Evolutionary conservation across 2,888 invertebrate species (phyloP), one percentile per base, ranked within the genome.

Genomic region (Sinohyriopsis cumingii): DNA sequence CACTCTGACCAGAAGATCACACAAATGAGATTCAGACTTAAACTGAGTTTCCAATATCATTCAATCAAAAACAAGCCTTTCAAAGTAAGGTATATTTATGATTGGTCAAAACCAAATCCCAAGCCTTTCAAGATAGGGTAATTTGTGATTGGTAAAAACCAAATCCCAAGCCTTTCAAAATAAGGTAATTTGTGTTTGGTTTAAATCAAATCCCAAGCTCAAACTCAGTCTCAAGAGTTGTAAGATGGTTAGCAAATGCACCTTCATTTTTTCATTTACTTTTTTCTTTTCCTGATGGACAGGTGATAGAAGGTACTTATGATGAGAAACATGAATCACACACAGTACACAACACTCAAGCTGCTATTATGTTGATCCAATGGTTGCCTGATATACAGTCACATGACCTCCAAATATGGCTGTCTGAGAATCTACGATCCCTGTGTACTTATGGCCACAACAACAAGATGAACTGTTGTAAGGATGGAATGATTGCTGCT

Each of bases 401-500:
- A 76, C 83, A 82, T 79, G 88, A 89, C 69, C 82, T 88, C 20
- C 88, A 89, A 73, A 79, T 92, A 61, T 92, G 92, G 88, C 89
- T 92, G 6, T 88, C 91, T 24, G 91, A 85, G 65, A 76, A 75
- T 57, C 74, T 88, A 70, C 72, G 77, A 25, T 63, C 60, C 15
- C 89, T 89, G 87, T 91, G 86, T 86, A 86, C 78, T 86, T 71
- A 72, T n/a, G 82, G 84, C 67, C 72, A 83, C 77, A 88, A 73
- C 73, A 93, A 92, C 76, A 92, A 92, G 89, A 91, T 91, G 77
- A 86, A 91, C 55, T 92, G 92, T 55, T 93, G 92, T 84, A 90
- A 90, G 68, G 89, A 90, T 74, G 91, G 91, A 60, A 89, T 92
- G 67, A 91, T 93, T 60, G 87, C 90, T 68, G 90, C 91, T 5